These are phyloP conservation scores for Cryptosula pallasiana DNA, from an alignment of 2,888 invertebrate species.

Conservation along the genomic window DNA sequence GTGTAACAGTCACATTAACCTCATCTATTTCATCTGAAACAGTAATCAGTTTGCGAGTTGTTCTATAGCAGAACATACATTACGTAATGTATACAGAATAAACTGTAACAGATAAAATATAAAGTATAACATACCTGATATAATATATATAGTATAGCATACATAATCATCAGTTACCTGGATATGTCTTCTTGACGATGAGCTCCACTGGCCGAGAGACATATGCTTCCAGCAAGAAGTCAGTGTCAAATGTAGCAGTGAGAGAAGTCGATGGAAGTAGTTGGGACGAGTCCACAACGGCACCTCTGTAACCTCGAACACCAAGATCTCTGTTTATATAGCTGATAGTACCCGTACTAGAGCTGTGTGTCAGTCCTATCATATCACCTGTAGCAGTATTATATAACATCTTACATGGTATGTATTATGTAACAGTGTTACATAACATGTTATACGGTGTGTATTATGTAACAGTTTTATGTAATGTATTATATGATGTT, in stretches of 20 bases:
- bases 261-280: not conserved
- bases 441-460: not conserved
- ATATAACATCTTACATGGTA: not conserved
- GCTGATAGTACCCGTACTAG: not conserved
- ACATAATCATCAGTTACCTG: not conserved
- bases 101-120: too few relatives aligned
- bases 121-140: too few relatives aligned
- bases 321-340: slow-evolving; percentile 3
- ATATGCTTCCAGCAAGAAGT: slow-evolving; percentile 13
- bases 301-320: not conserved
- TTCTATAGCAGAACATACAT: too few relatives aligned
- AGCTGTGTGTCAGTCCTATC: not conserved
- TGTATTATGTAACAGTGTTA: not conserved
- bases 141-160: too few relatives aligned
- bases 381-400: slow-evolving; percentile 2
- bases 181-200: slow-evolving; percentile 10
- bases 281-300: not conserved
- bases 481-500: not conserved
- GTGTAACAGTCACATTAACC: not conserved
- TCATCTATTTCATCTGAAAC: slow-evolving; percentile 17
- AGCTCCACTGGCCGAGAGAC: not conserved
- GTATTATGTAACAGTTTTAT: not conserved
- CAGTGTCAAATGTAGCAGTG: not conserved
- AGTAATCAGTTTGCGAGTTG: too few relatives aligned
- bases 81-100: too few relatives aligned